Conservation (phyloP, 2,113 vertebrate species). For the Zosterops borbonicus region DNA sequence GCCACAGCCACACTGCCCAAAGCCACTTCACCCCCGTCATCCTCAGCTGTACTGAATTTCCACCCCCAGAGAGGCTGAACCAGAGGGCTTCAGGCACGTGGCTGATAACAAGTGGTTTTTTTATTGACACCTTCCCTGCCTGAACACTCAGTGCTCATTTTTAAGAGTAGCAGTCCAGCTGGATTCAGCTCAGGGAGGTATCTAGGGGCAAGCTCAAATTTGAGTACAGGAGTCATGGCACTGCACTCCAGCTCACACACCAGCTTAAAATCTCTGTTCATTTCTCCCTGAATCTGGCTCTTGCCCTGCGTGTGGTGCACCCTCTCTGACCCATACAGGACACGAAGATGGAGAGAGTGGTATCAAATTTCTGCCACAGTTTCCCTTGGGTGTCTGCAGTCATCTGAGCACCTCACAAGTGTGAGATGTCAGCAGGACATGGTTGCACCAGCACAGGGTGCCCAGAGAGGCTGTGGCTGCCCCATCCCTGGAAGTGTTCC, state of each 20-base stretch:
- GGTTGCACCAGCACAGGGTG: neutral
- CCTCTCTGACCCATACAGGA: neutral
- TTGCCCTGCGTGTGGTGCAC: rapidly evolving
- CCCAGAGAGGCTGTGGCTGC: neutral
- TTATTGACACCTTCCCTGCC: neutral
- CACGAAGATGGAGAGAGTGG: neutral
- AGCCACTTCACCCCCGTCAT: neutral
- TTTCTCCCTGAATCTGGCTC: neutral
- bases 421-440: neutral
- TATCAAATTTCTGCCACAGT: neutral
- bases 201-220: neutral
- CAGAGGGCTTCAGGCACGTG: rapidly evolving
- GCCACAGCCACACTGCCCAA: neutral
- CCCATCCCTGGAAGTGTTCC: rapidly evolving
- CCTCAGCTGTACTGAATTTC: rapidly evolving
- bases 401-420: rapidly evolving
- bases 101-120: rapidly evolving
- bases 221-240: neutral
- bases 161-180: neutral
- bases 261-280: neutral
- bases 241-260: neutral
- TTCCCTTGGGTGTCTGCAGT: neutral
- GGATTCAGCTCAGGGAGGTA: neutral
- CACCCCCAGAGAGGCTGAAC: neutral
- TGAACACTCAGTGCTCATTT: neutral